Conservation (phyloP, 2,797 vertebrate species). For the Acrocephalus scirpaceus region DNA sequence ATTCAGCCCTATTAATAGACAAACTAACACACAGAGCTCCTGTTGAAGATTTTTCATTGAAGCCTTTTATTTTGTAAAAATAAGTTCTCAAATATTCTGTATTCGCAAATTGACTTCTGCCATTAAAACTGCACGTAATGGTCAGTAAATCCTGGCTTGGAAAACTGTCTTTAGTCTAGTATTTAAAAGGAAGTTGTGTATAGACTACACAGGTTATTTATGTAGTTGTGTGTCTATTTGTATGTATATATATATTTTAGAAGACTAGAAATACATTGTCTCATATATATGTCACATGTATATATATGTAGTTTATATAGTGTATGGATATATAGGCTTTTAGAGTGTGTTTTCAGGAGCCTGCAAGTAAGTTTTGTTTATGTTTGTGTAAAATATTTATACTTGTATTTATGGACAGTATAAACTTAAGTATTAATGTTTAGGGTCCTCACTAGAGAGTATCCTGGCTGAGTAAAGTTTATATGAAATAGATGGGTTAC, state of each 20-base stretch:
- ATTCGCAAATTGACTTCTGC: neutral
- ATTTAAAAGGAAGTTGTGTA: neutral
- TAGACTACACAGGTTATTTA: neutral
- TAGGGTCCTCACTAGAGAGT: neutral
- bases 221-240: neutral
- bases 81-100: neutral
- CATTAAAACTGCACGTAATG: neutral
- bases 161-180: neutral
- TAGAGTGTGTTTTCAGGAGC: neutral
- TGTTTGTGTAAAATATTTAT: neutral
- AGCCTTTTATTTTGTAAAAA: neutral
- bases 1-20: neutral
- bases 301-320: neutral
- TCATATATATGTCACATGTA: neutral
- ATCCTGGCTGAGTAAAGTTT: neutral
- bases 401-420: neutral
- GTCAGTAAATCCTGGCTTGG: neutral
- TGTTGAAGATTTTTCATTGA: neutral
- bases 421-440: neutral
- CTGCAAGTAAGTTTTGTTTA: neutral
- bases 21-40: neutral
- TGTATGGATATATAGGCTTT: neutral
- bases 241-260: neutral
- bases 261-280: neutral
- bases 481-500: neutral